Percentiles rank a stretch among this genome's conserved stretches.
Conservation (phyloP, 2,113 vertebrate species). For the Podiceps cristatus region DNA sequence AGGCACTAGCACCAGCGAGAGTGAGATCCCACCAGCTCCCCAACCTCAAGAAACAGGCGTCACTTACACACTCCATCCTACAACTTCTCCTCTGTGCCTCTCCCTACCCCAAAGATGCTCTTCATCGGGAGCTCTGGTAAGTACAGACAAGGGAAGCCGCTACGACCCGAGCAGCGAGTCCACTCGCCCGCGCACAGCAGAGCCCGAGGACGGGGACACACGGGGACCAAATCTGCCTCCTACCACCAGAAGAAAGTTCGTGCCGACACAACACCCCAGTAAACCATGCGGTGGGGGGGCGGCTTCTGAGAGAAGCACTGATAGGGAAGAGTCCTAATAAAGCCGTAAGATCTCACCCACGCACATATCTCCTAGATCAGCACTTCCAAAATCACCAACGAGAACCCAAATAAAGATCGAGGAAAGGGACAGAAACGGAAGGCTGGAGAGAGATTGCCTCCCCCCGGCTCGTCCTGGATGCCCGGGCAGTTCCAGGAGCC, state of each 20-base stretch:
- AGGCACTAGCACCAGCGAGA: not conserved
- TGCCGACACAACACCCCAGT: not conserved
- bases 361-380: not conserved
- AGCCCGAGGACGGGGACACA: not conserved
- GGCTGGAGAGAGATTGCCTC: not conserved
- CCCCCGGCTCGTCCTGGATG: not conserved
- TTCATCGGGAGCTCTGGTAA: not conserved
- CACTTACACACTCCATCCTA: not conserved
- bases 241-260: constrained; percentile 33
- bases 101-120: not conserved
- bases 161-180: not conserved
- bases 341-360: constrained; percentile 1
- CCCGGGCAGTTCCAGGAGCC: not conserved
- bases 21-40: not conserved
- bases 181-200: not conserved
- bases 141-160: not conserved
- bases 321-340: not conserved
- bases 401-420: not conserved
- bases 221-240: not conserved
- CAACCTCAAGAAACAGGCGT: not conserved
- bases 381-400: constrained; percentile 33
- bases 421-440: not conserved
- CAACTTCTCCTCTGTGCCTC: not conserved
- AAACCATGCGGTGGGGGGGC: not conserved
- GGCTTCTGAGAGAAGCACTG: not conserved